Evolutionary conservation across 2,797 vertebrate species (phyloP).

Genomic region (Schizopygopsis malacanthus): DNA sequence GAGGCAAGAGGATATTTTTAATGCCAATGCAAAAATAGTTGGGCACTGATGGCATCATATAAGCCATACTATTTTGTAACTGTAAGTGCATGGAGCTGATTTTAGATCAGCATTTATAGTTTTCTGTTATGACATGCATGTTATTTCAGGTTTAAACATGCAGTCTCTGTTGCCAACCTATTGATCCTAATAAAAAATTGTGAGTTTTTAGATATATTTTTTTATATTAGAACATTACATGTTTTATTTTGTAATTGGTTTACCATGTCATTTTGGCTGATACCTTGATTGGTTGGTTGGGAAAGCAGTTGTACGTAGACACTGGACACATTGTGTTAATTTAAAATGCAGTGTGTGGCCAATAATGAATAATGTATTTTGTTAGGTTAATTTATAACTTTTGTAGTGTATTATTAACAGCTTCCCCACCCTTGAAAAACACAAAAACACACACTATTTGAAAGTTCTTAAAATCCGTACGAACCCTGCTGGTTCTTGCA

Average conservation of each 20-base stretch:
- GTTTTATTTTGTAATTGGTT: not conserved
- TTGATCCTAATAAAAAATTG: not conserved
- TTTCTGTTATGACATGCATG: not conserved
- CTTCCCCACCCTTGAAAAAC: not conserved
- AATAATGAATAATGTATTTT: not conserved
- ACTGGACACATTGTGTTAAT: not conserved
- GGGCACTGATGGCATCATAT: slow-evolving; percentile 2
- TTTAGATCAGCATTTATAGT: slow-evolving; percentile 1
- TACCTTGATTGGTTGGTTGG: not conserved
- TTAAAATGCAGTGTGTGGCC: not conserved
- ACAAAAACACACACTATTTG: not conserved
- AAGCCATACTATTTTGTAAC: slow-evolving; percentile 2
- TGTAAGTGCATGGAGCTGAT: slow-evolving; percentile 2
- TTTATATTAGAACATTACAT: not conserved
- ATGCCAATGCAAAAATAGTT: slow-evolving; percentile 29
- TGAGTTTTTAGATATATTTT: no score
- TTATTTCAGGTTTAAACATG: not conserved
- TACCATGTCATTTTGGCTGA: not conserved
- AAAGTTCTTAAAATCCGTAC: not conserved
- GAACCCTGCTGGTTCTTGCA: not conserved
- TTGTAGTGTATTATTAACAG: not conserved
- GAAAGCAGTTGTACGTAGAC: not conserved
- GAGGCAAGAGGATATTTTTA: slow-evolving; percentile 25
- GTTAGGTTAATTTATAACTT: not conserved
- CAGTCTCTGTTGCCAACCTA: not conserved